These are phyloP conservation scores for Archocentrus centrarchus DNA, from an alignment of 2,113 vertebrate genomes.

Conservation along the genomic window DNA sequence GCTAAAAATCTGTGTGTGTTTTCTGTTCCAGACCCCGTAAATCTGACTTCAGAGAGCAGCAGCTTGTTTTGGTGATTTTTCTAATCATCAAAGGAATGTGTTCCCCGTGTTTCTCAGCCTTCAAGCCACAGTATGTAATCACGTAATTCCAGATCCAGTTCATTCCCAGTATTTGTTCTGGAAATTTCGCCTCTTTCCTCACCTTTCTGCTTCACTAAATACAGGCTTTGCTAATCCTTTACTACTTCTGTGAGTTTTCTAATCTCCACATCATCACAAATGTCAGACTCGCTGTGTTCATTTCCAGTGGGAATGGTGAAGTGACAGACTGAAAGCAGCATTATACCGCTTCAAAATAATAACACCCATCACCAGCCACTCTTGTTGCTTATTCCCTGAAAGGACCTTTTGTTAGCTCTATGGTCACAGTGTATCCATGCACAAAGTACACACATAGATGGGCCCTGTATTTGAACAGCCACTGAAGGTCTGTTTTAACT, in stretches of 20 bases:
- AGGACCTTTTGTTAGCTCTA: conserved; percentile 48
- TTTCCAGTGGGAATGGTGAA: neutral
- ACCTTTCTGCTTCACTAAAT: conserved; percentile 20
- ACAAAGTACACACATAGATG: conserved; percentile 44
- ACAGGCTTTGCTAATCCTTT: neutral
- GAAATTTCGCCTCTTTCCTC: conserved; percentile 5
- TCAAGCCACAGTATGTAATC: neutral
- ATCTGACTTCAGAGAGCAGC: neutral
- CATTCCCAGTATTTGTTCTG: neutral
- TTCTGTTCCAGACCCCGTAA: neutral
- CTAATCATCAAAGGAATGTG: conserved; percentile 41
- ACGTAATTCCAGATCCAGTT: neutral
- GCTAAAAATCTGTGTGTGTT: neutral
- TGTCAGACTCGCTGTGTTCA: neutral
- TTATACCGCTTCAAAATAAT: conserved; percentile 5
- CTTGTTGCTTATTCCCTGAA: conserved; percentile 38
- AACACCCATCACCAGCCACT: neutral
- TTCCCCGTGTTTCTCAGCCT: neutral
- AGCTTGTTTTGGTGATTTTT: neutral
- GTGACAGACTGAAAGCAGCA: neutral
- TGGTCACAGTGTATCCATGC: conserved; percentile 37
- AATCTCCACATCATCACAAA: neutral
- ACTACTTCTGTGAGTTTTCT: neutral
- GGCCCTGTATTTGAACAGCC: conserved; percentile 47
- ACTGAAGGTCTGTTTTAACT: conserved; percentile 41